Percentiles rank a stretch among this genome's conserved stretches.
phyloP scores from a whole-genome alignment of 1,140 invertebrate genomes.

The Teleopsis dalmanni region DNA sequence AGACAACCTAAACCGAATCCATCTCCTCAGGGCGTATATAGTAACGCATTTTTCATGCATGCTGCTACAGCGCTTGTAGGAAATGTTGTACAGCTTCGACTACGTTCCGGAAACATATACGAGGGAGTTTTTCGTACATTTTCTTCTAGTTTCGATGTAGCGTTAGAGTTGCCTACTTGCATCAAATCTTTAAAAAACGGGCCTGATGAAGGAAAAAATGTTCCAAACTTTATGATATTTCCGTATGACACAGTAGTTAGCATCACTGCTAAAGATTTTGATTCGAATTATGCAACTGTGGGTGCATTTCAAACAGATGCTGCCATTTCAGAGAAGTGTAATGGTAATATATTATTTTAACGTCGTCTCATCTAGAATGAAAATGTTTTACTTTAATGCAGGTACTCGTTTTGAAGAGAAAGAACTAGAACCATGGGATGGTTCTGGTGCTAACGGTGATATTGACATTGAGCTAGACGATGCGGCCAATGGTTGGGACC shows the following conservation, averaged over 20 bases:
- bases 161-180: slow-evolving; percentile 74
- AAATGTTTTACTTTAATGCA: slow-evolving; percentile 19
- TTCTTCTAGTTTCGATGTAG: slow-evolving; percentile 73
- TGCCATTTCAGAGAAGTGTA: slow-evolving; percentile 57
- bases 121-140: slow-evolving; percentile 83
- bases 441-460: slow-evolving; percentile 54
- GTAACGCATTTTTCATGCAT: slow-evolving; percentile 81
- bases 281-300: slow-evolving; percentile 79
- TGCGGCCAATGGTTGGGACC: slow-evolving; percentile 85
- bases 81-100: slow-evolving; percentile 71
- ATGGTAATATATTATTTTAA: slow-evolving; percentile 44
- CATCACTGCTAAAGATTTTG: slow-evolving; percentile 70
- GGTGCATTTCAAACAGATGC: slow-evolving; percentile 80
- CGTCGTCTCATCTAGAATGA: not conserved
- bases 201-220: slow-evolving; percentile 47
- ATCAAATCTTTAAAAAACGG: slow-evolving; percentile 57
- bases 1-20: slow-evolving; percentile 19
- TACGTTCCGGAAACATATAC: slow-evolving; percentile 70
- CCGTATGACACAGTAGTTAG: slow-evolving; percentile 72
- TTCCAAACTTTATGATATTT: slow-evolving; percentile 79
- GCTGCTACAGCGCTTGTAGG: slow-evolving; percentile 74
- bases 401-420: slow-evolving; percentile 57
- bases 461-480: slow-evolving; percentile 59
- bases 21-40: slow-evolving; percentile 74
- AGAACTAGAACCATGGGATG: slow-evolving; percentile 84